A percentile compares a stretch with the other conserved stretches of the same genome.
Evolutionary conservation across 2,888 invertebrate genomes (phyloP).

Genomic region (Aethes cnicana): DNA sequence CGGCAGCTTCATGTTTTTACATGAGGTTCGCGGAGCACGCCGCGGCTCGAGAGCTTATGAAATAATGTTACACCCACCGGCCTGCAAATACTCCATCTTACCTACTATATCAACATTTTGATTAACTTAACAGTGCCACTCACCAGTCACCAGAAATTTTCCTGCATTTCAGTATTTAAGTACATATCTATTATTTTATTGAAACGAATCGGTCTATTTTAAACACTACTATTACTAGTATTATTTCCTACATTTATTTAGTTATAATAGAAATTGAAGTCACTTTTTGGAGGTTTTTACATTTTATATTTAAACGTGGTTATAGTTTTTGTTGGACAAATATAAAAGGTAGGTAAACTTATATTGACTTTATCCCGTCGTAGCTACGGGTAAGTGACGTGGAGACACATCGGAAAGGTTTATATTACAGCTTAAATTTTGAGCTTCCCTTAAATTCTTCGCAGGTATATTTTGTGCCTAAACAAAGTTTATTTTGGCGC

Average conservation of each 20-base stretch:
- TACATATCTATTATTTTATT: too few species aligned
- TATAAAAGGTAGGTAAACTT: neutral
- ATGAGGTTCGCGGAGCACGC: slow-evolving; percentile 57
- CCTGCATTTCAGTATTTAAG: slow-evolving; percentile 55
- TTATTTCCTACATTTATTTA: too few species aligned
- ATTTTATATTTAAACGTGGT: too few species aligned
- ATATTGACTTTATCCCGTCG: neutral
- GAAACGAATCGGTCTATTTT: too few species aligned
- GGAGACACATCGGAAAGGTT: neutral
- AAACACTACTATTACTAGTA: too few species aligned
- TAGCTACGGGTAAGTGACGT: neutral
- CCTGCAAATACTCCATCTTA: slow-evolving; percentile 46
- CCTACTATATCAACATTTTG: slow-evolving; percentile 38
- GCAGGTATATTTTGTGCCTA: slow-evolving; percentile 2
- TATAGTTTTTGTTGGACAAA: too few species aligned
- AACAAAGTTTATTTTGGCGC: slow-evolving; percentile 7
- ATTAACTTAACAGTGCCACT: slow-evolving; percentile 42
- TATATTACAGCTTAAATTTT: neutral
- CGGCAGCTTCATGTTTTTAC: slow-evolving; percentile 72
- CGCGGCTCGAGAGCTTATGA: slow-evolving; percentile 57
- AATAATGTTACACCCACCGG: slow-evolving; percentile 57
- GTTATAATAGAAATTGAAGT: too few species aligned
- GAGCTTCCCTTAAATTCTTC: neutral
- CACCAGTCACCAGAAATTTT: slow-evolving; percentile 49
- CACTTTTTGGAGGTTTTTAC: too few species aligned